Conservation (phyloP, 2,888 invertebrate species). For the Xestia xanthographa region DNA sequence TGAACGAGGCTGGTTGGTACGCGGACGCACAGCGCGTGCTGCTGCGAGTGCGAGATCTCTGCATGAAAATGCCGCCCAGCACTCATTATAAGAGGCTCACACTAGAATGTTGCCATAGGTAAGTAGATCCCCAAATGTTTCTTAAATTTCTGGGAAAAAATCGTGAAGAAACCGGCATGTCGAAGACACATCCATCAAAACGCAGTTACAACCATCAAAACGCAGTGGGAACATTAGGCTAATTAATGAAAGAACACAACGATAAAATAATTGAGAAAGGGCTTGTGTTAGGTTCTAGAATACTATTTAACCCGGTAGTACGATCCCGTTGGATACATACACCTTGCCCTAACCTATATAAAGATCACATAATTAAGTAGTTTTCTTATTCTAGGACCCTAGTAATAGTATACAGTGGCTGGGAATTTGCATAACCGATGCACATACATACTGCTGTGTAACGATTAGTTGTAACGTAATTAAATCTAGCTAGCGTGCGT, state of each 20-base stretch:
- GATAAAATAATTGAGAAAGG: too few relatives aligned
- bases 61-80: slow-evolving; percentile 89
- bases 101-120: slow-evolving; percentile 97
- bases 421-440: slow-evolving; percentile 33
- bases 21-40: slow-evolving; percentile 94
- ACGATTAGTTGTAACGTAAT: slow-evolving; percentile 19
- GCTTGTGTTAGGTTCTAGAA: neutral
- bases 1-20: slow-evolving; percentile 97
- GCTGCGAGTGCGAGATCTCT: slow-evolving; percentile 92
- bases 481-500: neutral
- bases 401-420: neutral
- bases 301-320: too few relatives aligned
- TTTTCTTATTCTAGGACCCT: neutral
- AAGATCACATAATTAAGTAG: neutral
- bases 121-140: slow-evolving; percentile 58
- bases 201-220: neutral
- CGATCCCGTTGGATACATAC: neutral
- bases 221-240: neutral
- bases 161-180: too few relatives aligned
- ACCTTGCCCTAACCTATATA: neutral
- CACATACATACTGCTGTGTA: slow-evolving; percentile 8
- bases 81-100: slow-evolving; percentile 92
- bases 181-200: neutral
- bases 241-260: neutral
- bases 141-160: neutral